These are phyloP conservation scores for Microcebus lehilahytsara DNA, from an alignment of 2,113 vertebrate species.

Conservation along the genomic window DNA sequence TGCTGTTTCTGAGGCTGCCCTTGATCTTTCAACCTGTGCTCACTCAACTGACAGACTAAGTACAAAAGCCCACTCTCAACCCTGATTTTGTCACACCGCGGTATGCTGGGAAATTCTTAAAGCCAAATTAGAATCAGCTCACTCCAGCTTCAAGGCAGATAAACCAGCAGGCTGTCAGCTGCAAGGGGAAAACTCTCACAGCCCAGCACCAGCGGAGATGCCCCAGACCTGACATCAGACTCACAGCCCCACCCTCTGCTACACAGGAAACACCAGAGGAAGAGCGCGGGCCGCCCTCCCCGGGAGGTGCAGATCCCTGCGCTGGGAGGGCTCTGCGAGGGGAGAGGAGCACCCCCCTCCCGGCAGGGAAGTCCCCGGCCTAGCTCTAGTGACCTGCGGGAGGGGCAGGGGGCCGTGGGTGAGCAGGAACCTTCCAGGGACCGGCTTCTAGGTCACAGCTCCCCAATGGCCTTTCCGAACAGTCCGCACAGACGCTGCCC, in stretches of 20 bases:
- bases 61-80: not conserved
- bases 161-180: not conserved
- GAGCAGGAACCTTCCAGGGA: not conserved
- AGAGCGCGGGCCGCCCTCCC: not conserved
- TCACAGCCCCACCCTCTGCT: not conserved
- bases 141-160: not conserved
- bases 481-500: not conserved
- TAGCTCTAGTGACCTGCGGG: rapidly evolving
- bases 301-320: not conserved
- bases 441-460: not conserved
- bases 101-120: not conserved
- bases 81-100: not conserved
- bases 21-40: not conserved
- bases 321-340: not conserved
- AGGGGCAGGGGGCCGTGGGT: rapidly evolving
- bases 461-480: not conserved
- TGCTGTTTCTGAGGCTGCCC: not conserved
- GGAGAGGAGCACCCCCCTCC: not conserved
- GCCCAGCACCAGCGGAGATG: not conserved
- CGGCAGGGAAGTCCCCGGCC: rapidly evolving
- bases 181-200: not conserved
- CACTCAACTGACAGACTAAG: not conserved
- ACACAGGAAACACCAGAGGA: not conserved
- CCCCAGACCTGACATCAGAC: not conserved
- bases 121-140: not conserved